Base-by-base conservation (phyloP, 2,113 vertebrate species). In the Podiceps cristatus region DNA sequence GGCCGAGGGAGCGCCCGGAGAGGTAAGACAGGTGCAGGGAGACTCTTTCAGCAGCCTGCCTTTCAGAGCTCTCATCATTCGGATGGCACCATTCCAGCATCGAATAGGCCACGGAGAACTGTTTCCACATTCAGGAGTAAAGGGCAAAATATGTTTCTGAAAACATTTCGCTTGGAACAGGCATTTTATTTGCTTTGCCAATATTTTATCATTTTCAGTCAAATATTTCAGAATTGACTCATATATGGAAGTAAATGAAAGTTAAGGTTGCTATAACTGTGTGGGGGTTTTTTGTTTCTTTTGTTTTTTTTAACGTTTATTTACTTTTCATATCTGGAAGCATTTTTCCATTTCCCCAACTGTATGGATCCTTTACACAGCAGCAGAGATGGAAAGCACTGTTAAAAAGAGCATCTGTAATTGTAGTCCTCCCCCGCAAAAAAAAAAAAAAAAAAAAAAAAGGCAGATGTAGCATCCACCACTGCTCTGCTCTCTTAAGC, bases 11-110 rank as follows among this genome's bases (percentile, higher is more conserved):
- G 16, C 92, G 10, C 64, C 82, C 20, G 56, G 55, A 80, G 27
- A 92, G 97, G 97, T 97, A 96, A 96, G 96, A 33, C 29, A n/a
- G 37, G 23, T 7, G 0, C 56, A 17, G 35, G 29, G 56, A 56
- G 23, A 4, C 11, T 22, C 72, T 56, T n/a, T 40, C 67, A 62
- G 29, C 52, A 76, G 53, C n/a, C 5, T 80, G 49, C 59, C 81
- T 75, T 71, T 82, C 50, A 7, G 33, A 74, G 35, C n/a, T 50
- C 56, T 1, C 49, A 12, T 31, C 29, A 9, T 27, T 11, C 47
- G 19, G 44, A 59, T 20, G 55, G 31, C 18, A 86, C 0, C 5
- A 16, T 78, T 67, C 42, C 1, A 1, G 22, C 16, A 3, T 2
- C 13, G 47, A 23, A 3, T 5, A 52, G 20, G 13, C 19, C n/a